These are phyloP conservation scores for Pseudonaja textilis DNA, from an alignment of 2,113 vertebrate species.

Conservation along the genomic window DNA sequence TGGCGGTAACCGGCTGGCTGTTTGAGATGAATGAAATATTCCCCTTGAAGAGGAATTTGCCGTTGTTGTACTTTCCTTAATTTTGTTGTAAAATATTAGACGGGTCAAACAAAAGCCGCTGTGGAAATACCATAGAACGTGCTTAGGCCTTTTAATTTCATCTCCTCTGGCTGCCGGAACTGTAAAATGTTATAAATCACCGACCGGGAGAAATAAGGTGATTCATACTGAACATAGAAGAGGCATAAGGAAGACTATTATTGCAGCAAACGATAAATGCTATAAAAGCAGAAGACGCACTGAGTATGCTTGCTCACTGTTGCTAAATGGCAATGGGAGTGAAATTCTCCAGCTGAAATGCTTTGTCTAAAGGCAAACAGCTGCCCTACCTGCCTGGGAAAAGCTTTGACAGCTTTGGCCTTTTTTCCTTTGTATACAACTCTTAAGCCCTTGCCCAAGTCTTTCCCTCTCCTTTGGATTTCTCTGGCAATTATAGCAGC, in stretches of 20 bases:
- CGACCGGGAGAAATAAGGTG: not conserved
- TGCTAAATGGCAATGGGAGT: not conserved
- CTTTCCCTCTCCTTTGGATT: not conserved
- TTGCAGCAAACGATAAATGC: not conserved
- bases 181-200: not conserved
- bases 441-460: not conserved
- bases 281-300: not conserved
- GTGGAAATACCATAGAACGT: not conserved
- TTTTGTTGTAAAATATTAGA: slow-evolving; percentile 38
- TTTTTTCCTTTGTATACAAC: not conserved
- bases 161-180: not conserved
- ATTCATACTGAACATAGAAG: not conserved
- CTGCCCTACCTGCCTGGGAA: not conserved
- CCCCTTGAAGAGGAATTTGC: slow-evolving; percentile 22
- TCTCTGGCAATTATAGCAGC: not conserved
- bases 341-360: not conserved
- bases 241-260: not conserved
- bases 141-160: not conserved
- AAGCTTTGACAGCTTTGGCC: not conserved
- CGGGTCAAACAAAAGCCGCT: slow-evolving; percentile 4
- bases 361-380: not conserved
- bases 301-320: too few species aligned
- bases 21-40: slow-evolving; percentile 36
- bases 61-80: slow-evolving; percentile 33
- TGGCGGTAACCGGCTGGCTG: not conserved